Base-by-base conservation (phyloP, 2,797 vertebrate genomes). In the Erpetoichthys calabaricus region DNA sequence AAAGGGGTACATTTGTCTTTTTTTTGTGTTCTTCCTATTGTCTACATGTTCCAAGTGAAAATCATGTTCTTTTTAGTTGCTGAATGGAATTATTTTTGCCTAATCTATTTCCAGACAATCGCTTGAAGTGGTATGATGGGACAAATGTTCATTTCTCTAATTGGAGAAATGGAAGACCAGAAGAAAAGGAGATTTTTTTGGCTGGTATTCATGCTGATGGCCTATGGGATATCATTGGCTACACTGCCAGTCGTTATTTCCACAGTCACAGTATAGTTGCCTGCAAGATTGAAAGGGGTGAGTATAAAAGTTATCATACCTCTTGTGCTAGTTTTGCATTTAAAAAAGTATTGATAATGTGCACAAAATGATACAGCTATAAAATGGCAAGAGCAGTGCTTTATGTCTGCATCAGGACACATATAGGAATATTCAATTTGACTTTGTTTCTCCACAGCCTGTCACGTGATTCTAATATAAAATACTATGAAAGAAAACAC, bases 271-370 rank as follows among this genome's bases (percentile, higher is more conserved):
- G 79, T 58, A 85, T 97, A 61, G 86, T 95, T 6, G 78, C 82
- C 73, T 98, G 94, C 79, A 98, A 98, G 79, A 82, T 98, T 1
- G 92, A 96, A 73, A 76, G 83, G 4, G 91, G 94, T 97, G 78
- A 76, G 81, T 75, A n/a, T 44, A 60, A 43, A 60, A 47, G 45
- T 42, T 45, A 42, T 25, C 25, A 25, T 25, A 25, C 25, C 25
- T 25, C 25, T 25, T 25, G 25, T 25, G 25, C 25, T 4, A 4
- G 6, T 7, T 25, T 45, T n/a, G 3, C 47, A 41, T 6, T n/a
- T 46, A 8, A 6, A 56, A 47, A 46, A 8, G 4, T 47, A 42
- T 46, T 25, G 25, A 25, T 25, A 55, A 25, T 25, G 9, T 7
- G 47, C 47, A 50, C 2, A 50, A 50, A 50, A 50, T 7, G 7